Evolutionary conservation across 2,113 vertebrate genomes (phyloP).

Genomic region (Buteo buteo): DNA sequence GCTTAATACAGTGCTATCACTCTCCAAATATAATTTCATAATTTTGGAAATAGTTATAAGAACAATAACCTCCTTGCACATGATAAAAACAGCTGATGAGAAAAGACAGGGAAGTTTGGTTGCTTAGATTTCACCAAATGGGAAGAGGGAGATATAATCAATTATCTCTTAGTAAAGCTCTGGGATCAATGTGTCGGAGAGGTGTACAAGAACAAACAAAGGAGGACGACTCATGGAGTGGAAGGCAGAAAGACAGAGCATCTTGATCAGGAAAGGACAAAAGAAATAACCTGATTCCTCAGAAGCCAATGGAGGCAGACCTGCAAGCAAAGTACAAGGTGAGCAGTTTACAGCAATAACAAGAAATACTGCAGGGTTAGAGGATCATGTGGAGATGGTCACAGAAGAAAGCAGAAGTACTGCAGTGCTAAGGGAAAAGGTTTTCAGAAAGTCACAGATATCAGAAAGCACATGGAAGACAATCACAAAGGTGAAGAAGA

Average conservation of each 20-base stretch:
- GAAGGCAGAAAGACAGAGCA: conserved; percentile 11
- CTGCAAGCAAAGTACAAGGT: conserved; percentile 49
- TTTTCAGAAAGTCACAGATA: conserved; percentile 55
- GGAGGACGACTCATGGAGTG: neutral
- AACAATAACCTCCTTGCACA: neutral
- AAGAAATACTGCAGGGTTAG: conserved; percentile 60
- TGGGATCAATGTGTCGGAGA: neutral
- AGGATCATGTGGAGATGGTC: conserved; percentile 64
- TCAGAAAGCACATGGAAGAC: conserved; percentile 36
- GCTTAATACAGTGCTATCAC: neutral
- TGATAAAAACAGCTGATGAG: neutral
- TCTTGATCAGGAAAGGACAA: conserved; percentile 52
- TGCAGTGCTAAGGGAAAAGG: conserved; percentile 50
- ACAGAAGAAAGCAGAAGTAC: conserved; percentile 61
- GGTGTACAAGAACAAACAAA: conserved; percentile 36
- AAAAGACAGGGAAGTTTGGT: neutral
- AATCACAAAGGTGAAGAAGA: conserved; percentile 57
- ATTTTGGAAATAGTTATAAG: neutral
- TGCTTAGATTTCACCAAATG: neutral
- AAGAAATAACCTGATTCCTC: conserved; percentile 47
- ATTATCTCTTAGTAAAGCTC: neutral
- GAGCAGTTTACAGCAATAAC: conserved; percentile 65
- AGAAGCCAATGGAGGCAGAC: conserved; percentile 40
- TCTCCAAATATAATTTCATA: neutral
- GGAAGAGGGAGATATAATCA: neutral